Conservation (phyloP, 1,140 invertebrate genomes). For the Brachionus sp. region DNA sequence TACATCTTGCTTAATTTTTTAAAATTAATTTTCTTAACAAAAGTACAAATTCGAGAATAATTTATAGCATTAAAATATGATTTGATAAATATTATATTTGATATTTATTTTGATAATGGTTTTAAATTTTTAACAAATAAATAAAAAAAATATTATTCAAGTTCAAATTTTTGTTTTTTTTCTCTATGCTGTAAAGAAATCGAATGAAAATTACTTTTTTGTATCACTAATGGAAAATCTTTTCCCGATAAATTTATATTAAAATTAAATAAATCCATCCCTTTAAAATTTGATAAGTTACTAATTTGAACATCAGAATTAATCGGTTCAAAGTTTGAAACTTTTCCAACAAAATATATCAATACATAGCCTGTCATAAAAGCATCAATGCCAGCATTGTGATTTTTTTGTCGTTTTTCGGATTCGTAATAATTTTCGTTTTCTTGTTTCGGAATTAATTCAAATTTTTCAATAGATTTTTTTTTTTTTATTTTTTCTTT, state of each 20-base stretch:
- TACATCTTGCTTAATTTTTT: not conserved
- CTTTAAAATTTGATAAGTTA: conserved; percentile 43
- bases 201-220: conserved; percentile 55
- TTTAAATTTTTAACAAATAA: no score
- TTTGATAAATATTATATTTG: no score
- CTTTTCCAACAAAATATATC: conserved; percentile 51
- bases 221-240: conserved; percentile 55
- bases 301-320: not conserved
- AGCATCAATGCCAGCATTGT: conserved; percentile 61
- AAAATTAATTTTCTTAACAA: not conserved
- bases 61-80: not conserved
- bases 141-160: not conserved
- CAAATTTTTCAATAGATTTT: not conserved
- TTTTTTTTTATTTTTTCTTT: conserved; percentile 48
- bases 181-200: conserved; percentile 52
- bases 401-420: conserved; percentile 46
- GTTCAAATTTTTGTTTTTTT: conserved; percentile 48
- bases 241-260: conserved; percentile 58
- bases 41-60: not conserved
- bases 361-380: conserved; percentile 62
- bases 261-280: conserved; percentile 51
- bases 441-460: not conserved
- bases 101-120: no score
- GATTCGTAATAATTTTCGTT: not conserved
- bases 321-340: conserved; percentile 46